A percentile compares a stretch with the other conserved stretches of the same genome.
Evolutionary conservation across 2,888 invertebrate species (phyloP).

Genomic region (Noctua pronuba): DNA sequence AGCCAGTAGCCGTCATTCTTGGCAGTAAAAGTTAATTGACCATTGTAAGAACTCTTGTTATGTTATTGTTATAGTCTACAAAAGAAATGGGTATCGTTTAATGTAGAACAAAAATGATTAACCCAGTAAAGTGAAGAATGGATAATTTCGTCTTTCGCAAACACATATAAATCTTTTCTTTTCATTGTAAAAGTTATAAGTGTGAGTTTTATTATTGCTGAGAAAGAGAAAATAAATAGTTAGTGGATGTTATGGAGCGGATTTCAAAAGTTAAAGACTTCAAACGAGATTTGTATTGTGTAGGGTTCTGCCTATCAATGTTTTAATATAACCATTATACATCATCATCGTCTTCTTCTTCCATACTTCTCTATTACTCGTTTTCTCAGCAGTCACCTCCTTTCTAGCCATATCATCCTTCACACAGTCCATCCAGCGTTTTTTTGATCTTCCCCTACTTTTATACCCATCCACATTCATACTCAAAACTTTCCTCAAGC

Average conservation of each 20-base stretch:
- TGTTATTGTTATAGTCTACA: slow-evolving; percentile 32
- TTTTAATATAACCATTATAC: background rate
- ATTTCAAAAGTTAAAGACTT: background rate
- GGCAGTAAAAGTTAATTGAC: slow-evolving; percentile 49
- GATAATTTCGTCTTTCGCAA: slow-evolving; percentile 47
- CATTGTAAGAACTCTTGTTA: slow-evolving; percentile 52
- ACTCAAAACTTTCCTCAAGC: too few species aligned
- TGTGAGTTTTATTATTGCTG: slow-evolving; percentile 32
- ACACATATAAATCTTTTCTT: slow-evolving; percentile 24
- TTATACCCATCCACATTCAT: too few species aligned
- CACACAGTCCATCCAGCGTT: too few species aligned
- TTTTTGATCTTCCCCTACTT: too few species aligned
- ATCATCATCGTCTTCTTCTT: too few species aligned
- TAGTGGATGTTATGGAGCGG: background rate
- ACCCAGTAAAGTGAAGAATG: slow-evolving; percentile 38
- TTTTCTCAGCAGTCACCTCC: too few species aligned
- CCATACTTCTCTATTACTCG: too few species aligned
- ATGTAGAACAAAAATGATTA: slow-evolving; percentile 44
- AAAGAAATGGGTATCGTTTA: slow-evolving; percentile 42
- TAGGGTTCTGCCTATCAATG: background rate
- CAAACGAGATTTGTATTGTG: background rate
- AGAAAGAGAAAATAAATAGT: slow-evolving; percentile 27
- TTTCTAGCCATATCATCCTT: too few species aligned
- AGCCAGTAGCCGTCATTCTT: slow-evolving; percentile 28
- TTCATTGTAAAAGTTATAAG: slow-evolving; percentile 39